Evolutionary conservation across 2,888 invertebrate species (phyloP).

Genomic region (Biston betularia): DNA sequence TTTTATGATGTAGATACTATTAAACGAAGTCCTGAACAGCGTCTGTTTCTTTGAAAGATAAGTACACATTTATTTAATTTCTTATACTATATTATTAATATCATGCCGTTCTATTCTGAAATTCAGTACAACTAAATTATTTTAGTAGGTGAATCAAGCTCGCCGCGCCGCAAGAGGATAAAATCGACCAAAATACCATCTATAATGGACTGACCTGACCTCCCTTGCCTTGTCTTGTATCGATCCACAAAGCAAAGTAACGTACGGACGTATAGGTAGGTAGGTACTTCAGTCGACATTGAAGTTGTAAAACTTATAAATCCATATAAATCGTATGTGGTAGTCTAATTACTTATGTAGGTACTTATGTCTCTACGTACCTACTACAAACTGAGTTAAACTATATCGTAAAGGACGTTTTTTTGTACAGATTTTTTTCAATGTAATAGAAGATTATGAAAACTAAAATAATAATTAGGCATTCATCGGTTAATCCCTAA

Average conservation of each 20-base stretch:
- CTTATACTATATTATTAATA: not conserved
- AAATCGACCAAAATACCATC: constrained; percentile 55
- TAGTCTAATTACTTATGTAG: not conserved
- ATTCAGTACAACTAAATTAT: constrained; percentile 1
- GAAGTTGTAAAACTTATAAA: constrained; percentile 1
- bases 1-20: not conserved
- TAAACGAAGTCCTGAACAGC: not conserved
- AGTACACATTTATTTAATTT: too few relatives aligned
- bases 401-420: too few relatives aligned
- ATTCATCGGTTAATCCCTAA: too few relatives aligned
- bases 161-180: constrained; percentile 34
- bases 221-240: constrained; percentile 47
- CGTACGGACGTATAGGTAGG: too few relatives aligned
- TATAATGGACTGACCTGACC: constrained; percentile 55
- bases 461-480: too few relatives aligned
- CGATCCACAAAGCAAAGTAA: constrained; percentile 54
- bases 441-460: too few relatives aligned
- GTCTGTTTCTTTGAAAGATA: not conserved
- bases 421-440: too few relatives aligned
- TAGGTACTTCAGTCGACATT: constrained; percentile 3
- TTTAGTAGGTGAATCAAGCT: constrained; percentile 31
- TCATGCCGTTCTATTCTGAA: not conserved
- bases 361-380: too few relatives aligned
- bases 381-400: not conserved
- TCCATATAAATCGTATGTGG: not conserved